phyloP scores from a whole-genome alignment of 1,140 invertebrate genomes.

The Plectrocnemia conspersa region DNA sequence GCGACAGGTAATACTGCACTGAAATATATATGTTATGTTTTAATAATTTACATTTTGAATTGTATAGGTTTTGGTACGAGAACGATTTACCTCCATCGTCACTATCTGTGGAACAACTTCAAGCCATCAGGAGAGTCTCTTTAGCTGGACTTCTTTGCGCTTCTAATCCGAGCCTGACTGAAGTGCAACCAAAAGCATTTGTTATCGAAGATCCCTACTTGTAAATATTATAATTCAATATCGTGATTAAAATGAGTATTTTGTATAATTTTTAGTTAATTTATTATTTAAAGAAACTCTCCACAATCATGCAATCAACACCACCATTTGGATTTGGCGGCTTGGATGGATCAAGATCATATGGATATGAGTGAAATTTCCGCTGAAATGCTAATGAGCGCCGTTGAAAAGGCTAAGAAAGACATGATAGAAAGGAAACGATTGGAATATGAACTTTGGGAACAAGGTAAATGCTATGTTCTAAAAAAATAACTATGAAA shows the following conservation, averaged over 20 bases:
- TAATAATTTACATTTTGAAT: slow-evolving; percentile 10
- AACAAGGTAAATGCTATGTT: slow-evolving; percentile 53
- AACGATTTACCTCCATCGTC: slow-evolving; percentile 89
- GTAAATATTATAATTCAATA: slow-evolving; percentile 49
- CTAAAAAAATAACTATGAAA: too few relatives aligned
- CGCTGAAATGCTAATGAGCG: slow-evolving; percentile 57
- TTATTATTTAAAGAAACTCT: slow-evolving; percentile 59
- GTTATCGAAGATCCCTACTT: slow-evolving; percentile 82
- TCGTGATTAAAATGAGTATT: not conserved
- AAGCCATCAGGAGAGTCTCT: slow-evolving; percentile 78
- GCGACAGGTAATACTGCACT: slow-evolving; percentile 55
- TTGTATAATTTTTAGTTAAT: slow-evolving; percentile 3
- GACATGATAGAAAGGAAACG: slow-evolving; percentile 66
- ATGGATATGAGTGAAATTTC: slow-evolving; percentile 49
- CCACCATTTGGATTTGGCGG: slow-evolving; percentile 56
- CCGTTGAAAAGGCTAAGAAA: slow-evolving; percentile 68
- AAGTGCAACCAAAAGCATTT: slow-evolving; percentile 79
- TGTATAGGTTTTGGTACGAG: slow-evolving; percentile 89
- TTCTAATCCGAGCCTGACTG: slow-evolving; percentile 63
- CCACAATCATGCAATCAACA: slow-evolving; percentile 72
- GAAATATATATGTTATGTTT: slow-evolving; percentile 2
- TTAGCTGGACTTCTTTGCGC: slow-evolving; percentile 80
- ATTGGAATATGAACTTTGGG: slow-evolving; percentile 73
- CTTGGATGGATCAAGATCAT: slow-evolving; percentile 58
- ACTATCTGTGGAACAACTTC: slow-evolving; percentile 74